Percentiles rank a stretch among this genome's conserved stretches.
Conservation (phyloP, 1,140 invertebrate species). For the Zaprionus lachaisei region DNA sequence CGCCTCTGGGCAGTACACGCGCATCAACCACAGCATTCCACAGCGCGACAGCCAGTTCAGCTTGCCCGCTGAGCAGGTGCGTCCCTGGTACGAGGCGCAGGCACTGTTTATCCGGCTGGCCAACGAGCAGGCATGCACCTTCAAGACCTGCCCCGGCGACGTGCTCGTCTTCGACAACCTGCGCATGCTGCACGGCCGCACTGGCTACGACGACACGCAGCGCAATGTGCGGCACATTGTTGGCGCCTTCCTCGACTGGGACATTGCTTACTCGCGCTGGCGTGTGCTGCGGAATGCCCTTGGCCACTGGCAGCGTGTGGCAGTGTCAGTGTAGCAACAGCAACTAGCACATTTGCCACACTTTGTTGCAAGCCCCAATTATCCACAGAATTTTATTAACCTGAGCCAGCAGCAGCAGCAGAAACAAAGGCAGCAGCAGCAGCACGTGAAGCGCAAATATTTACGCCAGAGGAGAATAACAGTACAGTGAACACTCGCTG, state of each 20-base stretch:
- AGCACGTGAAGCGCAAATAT: conserved; percentile 15
- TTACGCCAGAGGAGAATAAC: not conserved
- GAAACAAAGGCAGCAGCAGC: not conserved
- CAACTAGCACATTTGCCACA: not conserved
- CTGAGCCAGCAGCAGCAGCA: not conserved
- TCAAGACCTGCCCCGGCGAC: conserved; percentile 88
- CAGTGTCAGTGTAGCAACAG: not conserved
- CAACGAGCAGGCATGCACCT: conserved; percentile 86
- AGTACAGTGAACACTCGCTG: not conserved
- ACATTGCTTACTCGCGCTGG: conserved; percentile 88
- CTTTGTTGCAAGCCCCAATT: conserved; percentile 11
- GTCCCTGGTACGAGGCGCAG: conserved; percentile 88
- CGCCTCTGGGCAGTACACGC: conserved; percentile 85
- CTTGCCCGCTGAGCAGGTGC: conserved; percentile 86
- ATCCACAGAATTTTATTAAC: conserved; percentile 7
- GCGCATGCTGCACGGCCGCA: conserved; percentile 88
- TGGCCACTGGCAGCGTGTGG: conserved; percentile 12
- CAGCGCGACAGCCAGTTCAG: conserved; percentile 88
- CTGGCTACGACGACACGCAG: conserved; percentile 86
- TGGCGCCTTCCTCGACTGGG: conserved; percentile 90
- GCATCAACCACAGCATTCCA: conserved; percentile 88
- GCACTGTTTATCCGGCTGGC: conserved; percentile 85
- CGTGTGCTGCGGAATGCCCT: conserved; percentile 71
- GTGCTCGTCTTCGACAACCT: conserved; percentile 89
- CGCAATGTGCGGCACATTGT: conserved; percentile 87